Evolutionary conservation across 2,888 invertebrate genomes (phyloP).

Genomic region (Agrypnus murinus): DNA sequence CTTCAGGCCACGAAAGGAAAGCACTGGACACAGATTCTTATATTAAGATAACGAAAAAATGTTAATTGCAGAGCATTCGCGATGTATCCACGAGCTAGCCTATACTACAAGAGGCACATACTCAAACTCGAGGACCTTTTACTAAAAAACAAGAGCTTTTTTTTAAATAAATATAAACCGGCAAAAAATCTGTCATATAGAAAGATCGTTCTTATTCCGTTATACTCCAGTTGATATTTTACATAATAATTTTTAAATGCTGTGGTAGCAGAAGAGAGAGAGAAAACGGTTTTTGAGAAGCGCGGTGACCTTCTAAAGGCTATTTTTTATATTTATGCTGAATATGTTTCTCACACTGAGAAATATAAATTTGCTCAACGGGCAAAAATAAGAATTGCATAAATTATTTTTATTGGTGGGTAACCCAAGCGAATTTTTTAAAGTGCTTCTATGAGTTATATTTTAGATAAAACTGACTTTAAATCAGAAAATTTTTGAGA

Average conservation of each 20-base stretch:
- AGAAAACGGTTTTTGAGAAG: conserved; percentile 4
- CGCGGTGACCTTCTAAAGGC: conserved; percentile 22
- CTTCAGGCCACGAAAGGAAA: conserved; percentile 51
- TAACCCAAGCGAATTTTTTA: not conserved
- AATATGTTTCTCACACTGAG: not conserved
- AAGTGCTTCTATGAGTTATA: conserved; percentile 7
- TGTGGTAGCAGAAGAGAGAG: not conserved
- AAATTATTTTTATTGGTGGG: conserved; percentile 23
- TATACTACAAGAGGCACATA: too few species aligned
- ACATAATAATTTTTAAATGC: conserved; percentile 4
- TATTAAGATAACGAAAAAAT: conserved; percentile 42
- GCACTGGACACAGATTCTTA: conserved; percentile 43
- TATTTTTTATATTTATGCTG: not conserved
- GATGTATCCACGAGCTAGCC: conserved; percentile 15
- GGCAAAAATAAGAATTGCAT: conserved; percentile 7
- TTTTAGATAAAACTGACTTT: not conserved
- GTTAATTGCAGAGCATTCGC: conserved; percentile 38
- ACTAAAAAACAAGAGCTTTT: not conserved
- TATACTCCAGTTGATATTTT: conserved; percentile 6
- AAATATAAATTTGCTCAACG: conserved; percentile 13
- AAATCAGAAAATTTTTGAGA: conserved; percentile 1
- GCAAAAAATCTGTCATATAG: not conserved
- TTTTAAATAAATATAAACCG: too few species aligned
- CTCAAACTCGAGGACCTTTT: conserved; percentile 6
- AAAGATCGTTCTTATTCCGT: conserved; percentile 1